Evolutionary conservation across 2,113 vertebrate species (phyloP).

Genomic region (Excalfactoria chinensis): DNA sequence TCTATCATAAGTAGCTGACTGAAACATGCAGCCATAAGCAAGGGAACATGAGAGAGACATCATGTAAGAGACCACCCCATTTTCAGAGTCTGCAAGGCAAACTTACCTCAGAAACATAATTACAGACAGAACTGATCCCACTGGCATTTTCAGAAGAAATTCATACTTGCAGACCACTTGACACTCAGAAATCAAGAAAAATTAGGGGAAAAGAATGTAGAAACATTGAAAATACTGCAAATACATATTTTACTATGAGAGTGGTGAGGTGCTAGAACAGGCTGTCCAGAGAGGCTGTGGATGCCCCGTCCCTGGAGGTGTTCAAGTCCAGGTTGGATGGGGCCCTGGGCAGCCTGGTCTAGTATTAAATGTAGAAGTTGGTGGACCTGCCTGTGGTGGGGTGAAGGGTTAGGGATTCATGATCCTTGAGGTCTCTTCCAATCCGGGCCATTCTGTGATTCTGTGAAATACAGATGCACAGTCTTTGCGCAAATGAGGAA

Average conservation of each 20-base stretch:
- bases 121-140: not conserved
- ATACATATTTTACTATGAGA: not conserved
- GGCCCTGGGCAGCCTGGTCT: too few relatives aligned
- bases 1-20: rapidly evolving
- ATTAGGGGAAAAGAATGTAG: not conserved
- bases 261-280: too few relatives aligned
- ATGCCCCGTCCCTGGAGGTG: too few relatives aligned
- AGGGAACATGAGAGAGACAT: not conserved
- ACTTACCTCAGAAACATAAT: not conserved
- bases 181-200: not conserved
- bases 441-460: too few relatives aligned
- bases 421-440: too few relatives aligned
- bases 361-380: too few relatives aligned
- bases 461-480: not conserved
- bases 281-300: too few relatives aligned
- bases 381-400: too few relatives aligned
- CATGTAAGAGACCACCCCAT: not conserved
- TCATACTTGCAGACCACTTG: not conserved
- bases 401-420: too few relatives aligned
- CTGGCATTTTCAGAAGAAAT: not conserved
- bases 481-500: not conserved
- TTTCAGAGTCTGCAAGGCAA: not conserved
- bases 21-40: not conserved
- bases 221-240: not conserved
- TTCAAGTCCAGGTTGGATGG: too few relatives aligned